Evolutionary conservation across 2,797 vertebrate genomes (phyloP).

Genomic region (Bradypodion pumilum): DNA sequence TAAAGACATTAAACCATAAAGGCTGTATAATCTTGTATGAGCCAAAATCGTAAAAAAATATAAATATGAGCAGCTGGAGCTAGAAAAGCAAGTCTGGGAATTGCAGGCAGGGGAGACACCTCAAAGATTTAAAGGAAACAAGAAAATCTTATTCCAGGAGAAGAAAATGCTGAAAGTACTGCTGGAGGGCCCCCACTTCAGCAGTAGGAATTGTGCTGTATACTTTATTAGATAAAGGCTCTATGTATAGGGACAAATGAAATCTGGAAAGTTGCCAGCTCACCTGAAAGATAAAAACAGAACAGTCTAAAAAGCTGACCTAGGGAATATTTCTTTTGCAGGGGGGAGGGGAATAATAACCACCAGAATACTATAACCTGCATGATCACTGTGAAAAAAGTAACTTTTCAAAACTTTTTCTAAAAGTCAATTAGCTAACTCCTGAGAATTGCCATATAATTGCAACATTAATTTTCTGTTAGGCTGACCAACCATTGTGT

Average conservation of each 20-base stretch:
- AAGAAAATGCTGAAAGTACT: constrained; percentile 9
- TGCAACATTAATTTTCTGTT: too few species aligned
- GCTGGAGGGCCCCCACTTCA: neutral
- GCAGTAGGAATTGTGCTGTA: neutral
- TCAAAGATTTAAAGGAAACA: constrained; percentile 8
- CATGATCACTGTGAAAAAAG: too few species aligned
- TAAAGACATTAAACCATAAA: constrained; percentile 21
- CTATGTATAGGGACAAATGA: neutral
- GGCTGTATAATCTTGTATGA: constrained; percentile 17
- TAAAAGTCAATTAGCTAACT: neutral
- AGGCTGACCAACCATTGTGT: too few species aligned
- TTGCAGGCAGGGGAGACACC: neutral
- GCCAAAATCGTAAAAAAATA: constrained; percentile 27
- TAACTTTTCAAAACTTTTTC: neutral
- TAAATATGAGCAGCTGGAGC: constrained; percentile 37
- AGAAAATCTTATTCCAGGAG: constrained; percentile 16
- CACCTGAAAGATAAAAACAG: neutral
- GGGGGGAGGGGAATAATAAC: too few species aligned
- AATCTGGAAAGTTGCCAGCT: neutral
- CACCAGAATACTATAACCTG: too few species aligned
- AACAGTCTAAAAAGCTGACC: neutral
- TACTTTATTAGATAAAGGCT: neutral
- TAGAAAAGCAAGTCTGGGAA: constrained; percentile 30
- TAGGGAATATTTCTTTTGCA: too few species aligned
- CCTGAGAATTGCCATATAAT: neutral